Evolutionary conservation across 1,140 invertebrate genomes (phyloP).

Genomic region (Aporrectodea caliginosa): DNA sequence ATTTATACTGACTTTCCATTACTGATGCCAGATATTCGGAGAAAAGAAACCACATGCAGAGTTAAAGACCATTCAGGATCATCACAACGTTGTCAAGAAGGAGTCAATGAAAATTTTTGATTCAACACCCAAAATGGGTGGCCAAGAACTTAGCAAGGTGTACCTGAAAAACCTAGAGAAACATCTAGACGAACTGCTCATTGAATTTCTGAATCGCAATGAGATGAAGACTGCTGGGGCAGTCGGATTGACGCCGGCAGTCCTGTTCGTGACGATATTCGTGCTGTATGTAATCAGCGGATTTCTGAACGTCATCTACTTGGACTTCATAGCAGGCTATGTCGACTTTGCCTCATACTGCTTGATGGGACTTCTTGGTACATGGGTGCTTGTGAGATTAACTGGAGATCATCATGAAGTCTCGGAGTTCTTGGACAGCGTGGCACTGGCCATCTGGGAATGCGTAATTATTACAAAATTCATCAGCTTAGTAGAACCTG

Average conservation of each 20-base stretch:
- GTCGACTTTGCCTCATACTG: neutral
- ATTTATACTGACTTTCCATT: no score
- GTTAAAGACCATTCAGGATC: neutral
- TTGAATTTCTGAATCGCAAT: neutral
- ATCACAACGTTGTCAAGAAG: neutral
- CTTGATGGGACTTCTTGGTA: neutral
- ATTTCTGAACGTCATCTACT: neutral
- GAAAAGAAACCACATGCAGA: neutral
- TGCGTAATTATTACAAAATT: neutral
- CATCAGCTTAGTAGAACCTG: no score
- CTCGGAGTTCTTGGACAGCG: neutral
- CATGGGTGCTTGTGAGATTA: neutral
- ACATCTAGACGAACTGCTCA: neutral
- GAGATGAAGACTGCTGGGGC: neutral
- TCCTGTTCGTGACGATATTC: neutral
- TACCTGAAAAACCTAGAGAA: neutral
- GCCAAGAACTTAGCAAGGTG: neutral
- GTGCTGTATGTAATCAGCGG: neutral
- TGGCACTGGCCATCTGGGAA: neutral
- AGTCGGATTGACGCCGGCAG: neutral
- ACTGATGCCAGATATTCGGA: neutral
- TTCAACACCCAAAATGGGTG: neutral
- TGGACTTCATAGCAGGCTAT: neutral
- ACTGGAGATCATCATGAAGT: neutral
- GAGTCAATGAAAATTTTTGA: neutral